Percentiles rank a stretch among this genome's conserved stretches.
phyloP scores from a whole-genome alignment of 2,888 invertebrate species.

The Clunio marinus region DNA sequence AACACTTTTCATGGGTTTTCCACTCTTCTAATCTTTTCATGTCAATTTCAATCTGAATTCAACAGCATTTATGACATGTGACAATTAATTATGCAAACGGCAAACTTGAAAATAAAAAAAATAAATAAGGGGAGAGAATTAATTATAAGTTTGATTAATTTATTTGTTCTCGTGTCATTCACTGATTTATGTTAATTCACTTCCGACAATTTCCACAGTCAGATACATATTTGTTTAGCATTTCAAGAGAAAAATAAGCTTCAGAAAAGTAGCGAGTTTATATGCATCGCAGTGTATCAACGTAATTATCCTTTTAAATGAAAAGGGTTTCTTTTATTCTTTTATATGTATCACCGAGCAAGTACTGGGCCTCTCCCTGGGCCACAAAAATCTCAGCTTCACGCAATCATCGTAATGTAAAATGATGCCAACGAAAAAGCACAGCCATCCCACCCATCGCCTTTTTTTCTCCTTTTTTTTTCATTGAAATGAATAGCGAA shows the following conservation, averaged over 20 bases:
- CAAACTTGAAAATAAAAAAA: too few relatives aligned
- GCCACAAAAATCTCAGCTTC: background rate
- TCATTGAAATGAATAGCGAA: constrained; percentile 1
- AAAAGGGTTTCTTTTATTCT: background rate
- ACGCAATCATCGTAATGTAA: constrained; percentile 19
- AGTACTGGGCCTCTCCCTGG: background rate
- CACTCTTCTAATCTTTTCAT: background rate
- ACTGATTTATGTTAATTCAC: too few relatives aligned
- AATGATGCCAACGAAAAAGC: background rate
- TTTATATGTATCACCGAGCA: background rate
- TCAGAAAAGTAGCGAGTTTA: too few relatives aligned
- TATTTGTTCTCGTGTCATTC: too few relatives aligned
- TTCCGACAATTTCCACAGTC: too few relatives aligned
- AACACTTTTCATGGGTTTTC: background rate
- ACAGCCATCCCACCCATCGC: background rate
- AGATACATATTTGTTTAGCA: too few relatives aligned
- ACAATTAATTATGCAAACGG: too few relatives aligned
- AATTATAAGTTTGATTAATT: too few relatives aligned
- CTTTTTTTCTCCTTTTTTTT: too few relatives aligned
- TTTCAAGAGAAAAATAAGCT: too few relatives aligned
- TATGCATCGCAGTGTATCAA: too few relatives aligned
- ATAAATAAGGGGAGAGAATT: too few relatives aligned
- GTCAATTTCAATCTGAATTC: background rate
- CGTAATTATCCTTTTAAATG: background rate
- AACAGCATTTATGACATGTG: background rate